phyloP scores from a whole-genome alignment of 2,797 vertebrate species.

The Phylloscopus collybita region DNA sequence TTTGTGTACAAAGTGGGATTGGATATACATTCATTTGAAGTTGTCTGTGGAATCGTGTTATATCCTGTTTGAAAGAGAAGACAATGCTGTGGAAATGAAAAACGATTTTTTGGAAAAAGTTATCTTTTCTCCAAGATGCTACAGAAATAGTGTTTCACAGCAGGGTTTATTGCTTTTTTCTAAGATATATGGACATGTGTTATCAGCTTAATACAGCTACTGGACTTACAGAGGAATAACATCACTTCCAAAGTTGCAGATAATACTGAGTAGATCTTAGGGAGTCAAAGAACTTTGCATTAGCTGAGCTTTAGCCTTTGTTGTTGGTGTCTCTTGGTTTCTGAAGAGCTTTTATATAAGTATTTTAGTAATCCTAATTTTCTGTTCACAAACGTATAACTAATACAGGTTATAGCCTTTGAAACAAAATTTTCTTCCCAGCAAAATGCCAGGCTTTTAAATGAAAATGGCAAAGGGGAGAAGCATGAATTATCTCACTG shows the following conservation, averaged over 20 bases:
- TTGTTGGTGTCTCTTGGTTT: conserved; percentile 18
- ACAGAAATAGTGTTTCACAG: conserved; percentile 72
- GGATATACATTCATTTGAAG: conserved; percentile 61
- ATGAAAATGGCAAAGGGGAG: conserved; percentile 54
- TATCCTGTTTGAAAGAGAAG: conserved; percentile 76
- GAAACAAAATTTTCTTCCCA: conserved; percentile 21
- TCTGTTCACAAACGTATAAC: conserved; percentile 47
- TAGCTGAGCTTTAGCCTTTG: conserved; percentile 1
- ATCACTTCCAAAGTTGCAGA: conserved; percentile 54
- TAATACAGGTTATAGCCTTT: conserved; percentile 42
- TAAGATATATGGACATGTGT: conserved; percentile 75
- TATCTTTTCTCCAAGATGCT: conserved; percentile 74
- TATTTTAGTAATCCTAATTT: conserved; percentile 62
- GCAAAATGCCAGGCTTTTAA: conserved; percentile 63
- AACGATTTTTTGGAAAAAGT: conserved; percentile 77
- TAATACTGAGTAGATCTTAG: conserved; percentile 51
- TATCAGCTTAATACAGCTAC: conserved; percentile 77
- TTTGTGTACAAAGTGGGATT: conserved; percentile 56
- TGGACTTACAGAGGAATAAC: conserved; percentile 63
- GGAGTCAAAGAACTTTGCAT: neutral
- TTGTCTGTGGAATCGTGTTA: conserved; percentile 71
- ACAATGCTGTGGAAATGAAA: conserved; percentile 80
- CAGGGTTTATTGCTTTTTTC: conserved; percentile 71
- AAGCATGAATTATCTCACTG: conserved; percentile 27
- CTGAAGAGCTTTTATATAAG: conserved; percentile 12